These are phyloP conservation scores for Conistra vaccinii DNA, from an alignment of 2,888 invertebrate genomes.

Conservation along the genomic window DNA sequence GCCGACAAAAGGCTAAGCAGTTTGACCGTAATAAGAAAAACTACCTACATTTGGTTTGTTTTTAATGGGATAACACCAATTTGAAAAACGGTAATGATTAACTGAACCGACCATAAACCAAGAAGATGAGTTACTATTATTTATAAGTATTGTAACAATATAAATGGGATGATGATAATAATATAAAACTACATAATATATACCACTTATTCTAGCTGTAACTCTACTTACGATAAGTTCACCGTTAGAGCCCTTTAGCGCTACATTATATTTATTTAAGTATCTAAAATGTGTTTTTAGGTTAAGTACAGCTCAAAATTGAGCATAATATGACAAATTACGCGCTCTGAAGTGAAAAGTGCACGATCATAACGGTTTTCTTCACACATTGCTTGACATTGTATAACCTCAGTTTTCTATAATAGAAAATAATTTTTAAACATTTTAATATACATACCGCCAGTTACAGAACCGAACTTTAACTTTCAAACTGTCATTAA, in stretches of 20 bases:
- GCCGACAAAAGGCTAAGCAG: too few species aligned
- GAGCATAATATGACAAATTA: conserved; percentile 9
- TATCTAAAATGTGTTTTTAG: conserved; percentile 20
- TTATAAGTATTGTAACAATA: background rate
- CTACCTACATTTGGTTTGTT: too few species aligned
- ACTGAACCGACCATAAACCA: background rate
- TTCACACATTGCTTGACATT: background rate
- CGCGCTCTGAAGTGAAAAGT: background rate
- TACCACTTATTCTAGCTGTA: conserved; percentile 10
- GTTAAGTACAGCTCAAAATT: conserved; percentile 42
- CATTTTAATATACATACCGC: background rate
- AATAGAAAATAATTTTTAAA: background rate
- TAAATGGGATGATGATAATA: background rate
- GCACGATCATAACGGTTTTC: conserved; percentile 12
- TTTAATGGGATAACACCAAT: background rate
- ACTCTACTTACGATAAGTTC: background rate
- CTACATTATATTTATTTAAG: conserved; percentile 6
- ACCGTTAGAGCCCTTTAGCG: conserved; percentile 34
- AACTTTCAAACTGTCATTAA: too few species aligned
- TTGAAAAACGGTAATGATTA: background rate
- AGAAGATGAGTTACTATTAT: too few species aligned
- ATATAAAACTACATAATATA: background rate
- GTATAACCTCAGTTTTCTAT: background rate
- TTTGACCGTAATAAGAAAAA: background rate
- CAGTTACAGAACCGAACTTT: too few species aligned